Evolutionary conservation across 2,888 invertebrate genomes (phyloP).

Genomic region (Xestoiulus laeticollis): DNA sequence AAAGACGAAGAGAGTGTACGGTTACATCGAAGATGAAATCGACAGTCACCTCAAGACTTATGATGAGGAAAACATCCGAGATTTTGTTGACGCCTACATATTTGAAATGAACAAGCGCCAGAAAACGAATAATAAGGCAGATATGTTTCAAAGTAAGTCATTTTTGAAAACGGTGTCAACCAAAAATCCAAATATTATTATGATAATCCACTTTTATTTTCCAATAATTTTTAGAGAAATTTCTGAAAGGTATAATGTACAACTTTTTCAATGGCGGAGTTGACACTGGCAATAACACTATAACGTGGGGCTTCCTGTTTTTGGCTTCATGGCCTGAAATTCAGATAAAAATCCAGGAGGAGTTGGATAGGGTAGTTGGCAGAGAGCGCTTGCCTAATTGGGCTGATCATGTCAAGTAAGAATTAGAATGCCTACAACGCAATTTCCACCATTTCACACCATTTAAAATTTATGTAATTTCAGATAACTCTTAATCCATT

Average conservation of each 20-base stretch:
- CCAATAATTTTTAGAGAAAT: background rate
- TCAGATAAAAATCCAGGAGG: conserved; percentile 44
- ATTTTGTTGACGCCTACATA: conserved; percentile 37
- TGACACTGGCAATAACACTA: conserved; percentile 27
- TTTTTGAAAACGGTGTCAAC: background rate
- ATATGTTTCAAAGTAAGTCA: background rate
- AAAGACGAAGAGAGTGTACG: background rate
- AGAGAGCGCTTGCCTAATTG: background rate
- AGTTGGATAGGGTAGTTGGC: conserved; percentile 42
- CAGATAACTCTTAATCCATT: too few species aligned
- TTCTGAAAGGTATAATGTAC: conserved; percentile 40
- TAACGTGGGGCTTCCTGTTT: conserved; percentile 46
- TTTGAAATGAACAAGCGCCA: background rate
- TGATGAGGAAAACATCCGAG: background rate
- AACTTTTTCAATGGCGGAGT: conserved; percentile 44
- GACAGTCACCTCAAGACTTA: conserved; percentile 17
- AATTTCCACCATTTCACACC: too few species aligned
- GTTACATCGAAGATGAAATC: conserved; percentile 20
- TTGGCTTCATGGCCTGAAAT: conserved; percentile 47
- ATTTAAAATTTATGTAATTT: too few species aligned
- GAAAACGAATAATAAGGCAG: background rate
- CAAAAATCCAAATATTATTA: background rate
- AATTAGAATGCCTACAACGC: too few species aligned
- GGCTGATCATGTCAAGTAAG: conserved; percentile 7
- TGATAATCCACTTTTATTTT: background rate